Conservation (phyloP, 2,113 vertebrate genomes). For the Lasiurus cinereus region DNA sequence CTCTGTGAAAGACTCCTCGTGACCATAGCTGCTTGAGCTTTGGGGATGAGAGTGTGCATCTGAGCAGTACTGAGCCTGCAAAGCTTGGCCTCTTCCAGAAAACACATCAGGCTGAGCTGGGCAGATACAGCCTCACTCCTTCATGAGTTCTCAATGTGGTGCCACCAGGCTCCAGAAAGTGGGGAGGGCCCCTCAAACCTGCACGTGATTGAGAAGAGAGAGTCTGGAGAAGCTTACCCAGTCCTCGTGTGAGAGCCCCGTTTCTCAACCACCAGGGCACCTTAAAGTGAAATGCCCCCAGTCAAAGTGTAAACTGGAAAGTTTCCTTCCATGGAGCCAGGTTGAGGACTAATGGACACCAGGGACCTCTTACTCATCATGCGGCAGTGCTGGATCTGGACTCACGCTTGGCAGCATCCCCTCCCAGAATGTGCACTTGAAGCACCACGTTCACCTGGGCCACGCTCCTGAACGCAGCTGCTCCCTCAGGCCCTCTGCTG, state of each 20-base stretch:
- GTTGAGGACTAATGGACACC: rapidly evolving
- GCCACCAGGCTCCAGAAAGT: neutral
- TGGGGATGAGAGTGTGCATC: neutral
- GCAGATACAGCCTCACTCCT: neutral
- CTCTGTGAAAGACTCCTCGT: rapidly evolving
- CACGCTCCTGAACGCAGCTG: rapidly evolving
- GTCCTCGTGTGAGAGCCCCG: rapidly evolving
- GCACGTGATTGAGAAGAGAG: neutral
- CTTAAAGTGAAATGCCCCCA: neutral
- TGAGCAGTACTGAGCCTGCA: rapidly evolving
- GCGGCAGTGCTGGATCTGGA: rapidly evolving
- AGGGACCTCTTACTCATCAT: rapidly evolving
- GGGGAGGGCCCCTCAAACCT: rapidly evolving
- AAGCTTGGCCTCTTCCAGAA: neutral
- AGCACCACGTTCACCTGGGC: neutral
- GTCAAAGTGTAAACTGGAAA: rapidly evolving
- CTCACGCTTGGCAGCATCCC: rapidly evolving
- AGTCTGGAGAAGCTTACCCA: neutral
- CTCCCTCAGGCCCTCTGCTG: rapidly evolving
- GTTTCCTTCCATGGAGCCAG: neutral
- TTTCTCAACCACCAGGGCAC: neutral
- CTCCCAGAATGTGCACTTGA: rapidly evolving
- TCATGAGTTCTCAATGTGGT: rapidly evolving
- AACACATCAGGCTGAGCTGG: neutral
- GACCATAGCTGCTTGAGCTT: neutral